phyloP scores from a whole-genome alignment of 1,140 invertebrate species.

The Pinna nobilis region DNA sequence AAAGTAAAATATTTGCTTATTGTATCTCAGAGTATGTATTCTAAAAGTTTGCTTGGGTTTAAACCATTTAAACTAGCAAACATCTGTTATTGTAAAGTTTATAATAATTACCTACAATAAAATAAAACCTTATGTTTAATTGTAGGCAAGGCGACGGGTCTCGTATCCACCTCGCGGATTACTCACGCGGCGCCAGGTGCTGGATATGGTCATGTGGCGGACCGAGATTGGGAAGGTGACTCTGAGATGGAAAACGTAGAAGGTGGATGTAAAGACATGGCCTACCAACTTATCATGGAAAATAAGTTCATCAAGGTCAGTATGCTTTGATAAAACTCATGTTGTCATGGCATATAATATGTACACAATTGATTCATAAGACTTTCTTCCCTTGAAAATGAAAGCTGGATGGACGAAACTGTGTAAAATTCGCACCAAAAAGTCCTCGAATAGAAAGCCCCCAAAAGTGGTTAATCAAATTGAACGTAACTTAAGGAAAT shows the following conservation, averaged over 20 bases:
- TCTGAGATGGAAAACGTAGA: slow-evolving; percentile 35
- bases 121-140: not conserved
- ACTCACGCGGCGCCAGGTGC: slow-evolving; percentile 44
- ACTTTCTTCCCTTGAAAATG: not conserved
- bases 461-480: too few species aligned
- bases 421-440: too few species aligned
- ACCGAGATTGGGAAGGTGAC: slow-evolving; percentile 74
- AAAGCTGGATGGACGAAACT: not conserved
- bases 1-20: too few species aligned
- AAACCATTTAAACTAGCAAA: too few species aligned
- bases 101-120: too few species aligned
- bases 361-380: not conserved
- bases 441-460: too few species aligned
- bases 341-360: not conserved
- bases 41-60: too few species aligned
- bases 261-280: slow-evolving; percentile 72
- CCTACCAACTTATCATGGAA: slow-evolving; percentile 62
- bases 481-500: too few species aligned
- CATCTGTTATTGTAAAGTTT: too few species aligned
- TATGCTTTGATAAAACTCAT: not conserved
- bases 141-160: slow-evolving; percentile 32
- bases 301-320: slow-evolving; percentile 52
- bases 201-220: slow-evolving; percentile 33
- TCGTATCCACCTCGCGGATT: slow-evolving; percentile 35
- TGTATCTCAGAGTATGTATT: too few species aligned